Evolutionary conservation across 2,797 vertebrate species (phyloP).

Genomic region (Sebastes diploproa): DNA sequence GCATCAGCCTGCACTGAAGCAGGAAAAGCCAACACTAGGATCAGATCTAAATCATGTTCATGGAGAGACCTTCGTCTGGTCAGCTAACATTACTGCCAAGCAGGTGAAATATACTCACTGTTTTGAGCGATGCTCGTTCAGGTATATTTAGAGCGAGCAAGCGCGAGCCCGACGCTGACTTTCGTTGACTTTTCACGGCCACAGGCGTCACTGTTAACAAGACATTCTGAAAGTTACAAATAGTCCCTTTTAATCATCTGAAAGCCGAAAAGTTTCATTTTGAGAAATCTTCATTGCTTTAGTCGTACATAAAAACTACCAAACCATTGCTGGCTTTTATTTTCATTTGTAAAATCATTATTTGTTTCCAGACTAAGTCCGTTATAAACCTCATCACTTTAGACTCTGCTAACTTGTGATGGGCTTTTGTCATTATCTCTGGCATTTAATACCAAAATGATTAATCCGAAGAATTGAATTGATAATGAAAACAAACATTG

Average conservation of each 20-base stretch:
- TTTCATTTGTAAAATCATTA: slow-evolving; percentile 14
- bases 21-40: no score
- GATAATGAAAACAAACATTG: slow-evolving; percentile 18
- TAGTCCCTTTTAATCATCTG: background rate
- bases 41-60: no score
- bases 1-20: fast-evolving
- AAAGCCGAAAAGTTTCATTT: slow-evolving; percentile 1
- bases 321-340: background rate
- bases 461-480: slow-evolving; percentile 1
- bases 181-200: no score
- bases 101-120: no score
- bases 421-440: slow-evolving; percentile 39
- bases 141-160: no score
- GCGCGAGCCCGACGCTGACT: no score
- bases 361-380: slow-evolving; percentile 10
- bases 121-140: no score
- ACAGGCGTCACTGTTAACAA: no score
- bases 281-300: background rate
- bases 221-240: no score
- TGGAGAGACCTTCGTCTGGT: no score
- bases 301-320: background rate
- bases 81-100: no score
- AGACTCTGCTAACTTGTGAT: slow-evolving; percentile 6
- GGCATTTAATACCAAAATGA: slow-evolving; percentile 33
- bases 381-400: slow-evolving; percentile 12